Percentiles rank a stretch among this genome's conserved stretches.
Conservation (phyloP, 2,888 invertebrate genomes). For the Hypena proboscidalis region DNA sequence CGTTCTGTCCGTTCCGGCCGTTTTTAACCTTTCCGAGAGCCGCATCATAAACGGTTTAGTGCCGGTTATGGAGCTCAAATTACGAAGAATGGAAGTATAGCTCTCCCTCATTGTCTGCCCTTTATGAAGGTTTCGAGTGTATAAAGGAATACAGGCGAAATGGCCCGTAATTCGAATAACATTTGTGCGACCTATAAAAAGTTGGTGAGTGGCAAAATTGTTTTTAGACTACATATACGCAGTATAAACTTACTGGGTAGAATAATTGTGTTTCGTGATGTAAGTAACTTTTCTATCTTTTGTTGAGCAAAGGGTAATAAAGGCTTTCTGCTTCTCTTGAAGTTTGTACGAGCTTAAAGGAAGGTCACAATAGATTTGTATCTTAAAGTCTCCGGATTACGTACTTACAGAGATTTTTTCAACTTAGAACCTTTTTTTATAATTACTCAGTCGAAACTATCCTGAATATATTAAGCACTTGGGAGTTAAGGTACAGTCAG, state of each 20-base stretch:
- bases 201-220: slow-evolving; percentile 61
- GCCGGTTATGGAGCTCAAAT: slow-evolving; percentile 77
- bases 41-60: slow-evolving; percentile 81
- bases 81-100: slow-evolving; percentile 74
- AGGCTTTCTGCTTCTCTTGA: slow-evolving; percentile 48
- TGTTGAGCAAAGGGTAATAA: slow-evolving; percentile 51
- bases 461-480: slow-evolving; percentile 16
- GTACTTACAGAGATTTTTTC: slow-evolving; percentile 26
- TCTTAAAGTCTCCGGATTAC: slow-evolving; percentile 45
- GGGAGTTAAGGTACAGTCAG: slow-evolving; percentile 3
- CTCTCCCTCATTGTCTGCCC: slow-evolving; percentile 75
- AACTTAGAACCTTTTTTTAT: slow-evolving; percentile 23
- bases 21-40: slow-evolving; percentile 77
- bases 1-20: slow-evolving; percentile 66
- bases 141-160: slow-evolving; percentile 74
- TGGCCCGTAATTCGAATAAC: slow-evolving; percentile 75
- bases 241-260: slow-evolving; percentile 37
- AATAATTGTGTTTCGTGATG: slow-evolving; percentile 48
- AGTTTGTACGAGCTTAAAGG: slow-evolving; percentile 50
- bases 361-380: slow-evolving; percentile 55
- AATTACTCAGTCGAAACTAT: slow-evolving; percentile 29
- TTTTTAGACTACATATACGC: slow-evolving; percentile 53
- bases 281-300: slow-evolving; percentile 56
- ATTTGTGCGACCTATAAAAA: slow-evolving; percentile 78
- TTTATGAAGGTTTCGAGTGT: slow-evolving; percentile 74